Evolutionary conservation across 1,140 invertebrate species (phyloP), one percentile per base, ranked within the genome.

Genomic region (Lordiphosa mommai): DNA sequence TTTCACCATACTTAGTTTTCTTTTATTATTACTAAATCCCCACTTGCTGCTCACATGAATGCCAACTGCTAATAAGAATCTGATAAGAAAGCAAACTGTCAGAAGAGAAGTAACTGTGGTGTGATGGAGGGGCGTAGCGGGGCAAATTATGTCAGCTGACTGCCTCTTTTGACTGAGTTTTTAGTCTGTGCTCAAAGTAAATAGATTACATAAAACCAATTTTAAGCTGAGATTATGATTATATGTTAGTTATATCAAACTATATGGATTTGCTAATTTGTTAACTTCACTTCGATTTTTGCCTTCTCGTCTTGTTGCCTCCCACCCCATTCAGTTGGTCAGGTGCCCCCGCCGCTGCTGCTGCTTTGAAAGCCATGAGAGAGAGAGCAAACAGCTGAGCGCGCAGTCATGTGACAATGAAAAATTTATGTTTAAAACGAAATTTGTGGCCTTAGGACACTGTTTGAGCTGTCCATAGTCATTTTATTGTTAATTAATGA

Each of bases 321-420:
- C 36, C 32, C 65, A 53, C 64, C 60, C 38, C 48, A 41, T 82
- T 80, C 46, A 38, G 23, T 6, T 50, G 60, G 76, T 80, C 76
- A 80, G 76, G 77, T 84, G 77, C 77, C 76, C 63, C 53, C 48
- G 71, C 77, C 52, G 47, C 40, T 41, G 38, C 38, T 17, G 9
- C 34, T 41, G 20, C 38, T 41, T 20, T 41, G 20, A 27, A 10
- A 43, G 23, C 23, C 23, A 0, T 27, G 23, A 27, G 23, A 27
- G 72, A 23, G 23, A 72, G 43, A 57, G 73, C 74, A 69, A 79
- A 79, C 73, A 79, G 73, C 73, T 79, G 77, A 80, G 72, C 53
- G 38, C 49, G 56, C 23, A 71, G 77, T 82, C 77, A 82, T 82
- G 77, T 82, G 77, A 82, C 77, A 60, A 34, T 40, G 72, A 82